Conservation (phyloP, 2,797 vertebrate species). For the Anguilla anguilla region DNA sequence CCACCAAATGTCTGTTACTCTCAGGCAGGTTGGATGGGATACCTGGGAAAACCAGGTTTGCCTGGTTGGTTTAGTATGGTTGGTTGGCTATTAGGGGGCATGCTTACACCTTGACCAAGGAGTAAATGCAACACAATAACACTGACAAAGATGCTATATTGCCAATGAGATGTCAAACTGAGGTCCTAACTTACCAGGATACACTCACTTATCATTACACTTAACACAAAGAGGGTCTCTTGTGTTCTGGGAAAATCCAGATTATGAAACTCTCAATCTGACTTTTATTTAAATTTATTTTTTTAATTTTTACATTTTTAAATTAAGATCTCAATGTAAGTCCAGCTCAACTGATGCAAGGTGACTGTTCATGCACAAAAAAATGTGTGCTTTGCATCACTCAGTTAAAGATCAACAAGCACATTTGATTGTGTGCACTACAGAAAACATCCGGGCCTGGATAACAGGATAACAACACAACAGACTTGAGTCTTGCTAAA, state of each 20-base stretch:
- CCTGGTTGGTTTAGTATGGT: background rate
- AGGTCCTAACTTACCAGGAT: background rate
- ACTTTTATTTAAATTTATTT: background rate
- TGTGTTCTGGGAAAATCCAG: background rate
- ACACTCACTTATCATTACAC: background rate
- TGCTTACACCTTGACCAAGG: background rate
- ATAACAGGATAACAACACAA: background rate
- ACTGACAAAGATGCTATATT: background rate
- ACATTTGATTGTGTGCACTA: background rate
- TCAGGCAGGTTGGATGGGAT: too few species aligned
- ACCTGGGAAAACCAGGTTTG: too few species aligned
- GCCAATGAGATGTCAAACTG: background rate
- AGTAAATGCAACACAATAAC: background rate
- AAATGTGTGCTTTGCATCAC: background rate
- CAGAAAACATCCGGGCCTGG: background rate
- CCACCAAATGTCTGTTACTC: too few species aligned
- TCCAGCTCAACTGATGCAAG: background rate
- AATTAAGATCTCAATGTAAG: background rate
- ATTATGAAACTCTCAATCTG: background rate
- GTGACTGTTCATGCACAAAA: background rate
- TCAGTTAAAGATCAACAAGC: background rate
- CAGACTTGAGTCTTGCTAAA: background rate
- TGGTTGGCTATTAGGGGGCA: background rate
- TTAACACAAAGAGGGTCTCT: background rate
- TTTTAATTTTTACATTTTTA: background rate